These are phyloP conservation scores for Pandion haliaetus DNA, from an alignment of 2,113 vertebrate genomes.

Conservation along the genomic window DNA sequence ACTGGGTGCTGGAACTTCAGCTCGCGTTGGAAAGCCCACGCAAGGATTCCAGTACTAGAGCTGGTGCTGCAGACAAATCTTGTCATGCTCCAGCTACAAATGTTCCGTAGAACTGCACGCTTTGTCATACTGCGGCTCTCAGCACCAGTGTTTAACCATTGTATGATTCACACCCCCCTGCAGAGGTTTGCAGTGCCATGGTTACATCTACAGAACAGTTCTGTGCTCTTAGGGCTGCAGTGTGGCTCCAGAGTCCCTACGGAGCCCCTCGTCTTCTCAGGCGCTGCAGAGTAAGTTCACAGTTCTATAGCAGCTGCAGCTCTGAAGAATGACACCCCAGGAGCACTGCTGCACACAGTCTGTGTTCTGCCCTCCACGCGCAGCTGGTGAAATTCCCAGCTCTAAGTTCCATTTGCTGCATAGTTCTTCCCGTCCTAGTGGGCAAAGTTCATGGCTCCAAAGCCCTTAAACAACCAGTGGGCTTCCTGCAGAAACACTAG, in stretches of 20 bases:
- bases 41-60: neutral
- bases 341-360: neutral
- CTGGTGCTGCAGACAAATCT: neutral
- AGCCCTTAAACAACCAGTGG: neutral
- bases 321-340: neutral
- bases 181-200: slow-evolving; percentile 14
- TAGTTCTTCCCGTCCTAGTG: neutral
- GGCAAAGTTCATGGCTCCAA: neutral
- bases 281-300: neutral
- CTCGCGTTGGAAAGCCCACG: neutral
- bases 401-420: neutral
- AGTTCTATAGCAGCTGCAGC: neutral
- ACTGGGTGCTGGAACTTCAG: neutral
- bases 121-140: neutral
- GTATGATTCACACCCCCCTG: slow-evolving; percentile 4
- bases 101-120: neutral
- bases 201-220: neutral
- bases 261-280: neutral
- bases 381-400: neutral
- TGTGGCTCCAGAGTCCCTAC: neutral
- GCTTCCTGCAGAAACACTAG: neutral
- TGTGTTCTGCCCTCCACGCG: neutral
- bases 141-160: neutral
- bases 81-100: neutral
- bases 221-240: neutral